phyloP scores from a whole-genome alignment of 2,113 vertebrate species.

The Garra rufa region DNA sequence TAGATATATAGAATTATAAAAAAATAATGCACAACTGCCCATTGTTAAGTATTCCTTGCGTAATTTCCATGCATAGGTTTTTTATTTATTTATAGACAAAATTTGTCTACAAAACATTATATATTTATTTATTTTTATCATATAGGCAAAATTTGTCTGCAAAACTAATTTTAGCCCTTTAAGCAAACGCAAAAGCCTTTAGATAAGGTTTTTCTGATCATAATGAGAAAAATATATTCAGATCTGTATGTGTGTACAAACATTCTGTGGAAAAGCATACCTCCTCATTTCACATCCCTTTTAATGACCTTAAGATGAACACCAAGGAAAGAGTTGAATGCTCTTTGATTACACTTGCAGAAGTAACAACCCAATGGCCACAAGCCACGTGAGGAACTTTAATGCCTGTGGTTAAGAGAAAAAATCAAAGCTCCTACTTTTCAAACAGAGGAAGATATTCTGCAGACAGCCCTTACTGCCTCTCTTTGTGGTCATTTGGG shows the following conservation, averaged over 20 bases:
- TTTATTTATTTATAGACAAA: neutral
- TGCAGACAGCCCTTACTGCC: slow-evolving; percentile 5
- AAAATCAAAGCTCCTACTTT: neutral
- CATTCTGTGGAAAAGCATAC: slow-evolving; percentile 19
- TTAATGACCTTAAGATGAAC: slow-evolving; percentile 15
- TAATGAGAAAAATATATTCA: neutral
- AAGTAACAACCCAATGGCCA: slow-evolving; percentile 20
- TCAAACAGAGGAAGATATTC: neutral
- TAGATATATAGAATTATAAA: no score
- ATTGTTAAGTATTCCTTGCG: no score
- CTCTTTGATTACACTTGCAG: slow-evolving; percentile 17
- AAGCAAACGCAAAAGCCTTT: neutral
- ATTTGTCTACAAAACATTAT: no score
- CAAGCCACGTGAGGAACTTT: slow-evolving; percentile 37
- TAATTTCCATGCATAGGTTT: no score
- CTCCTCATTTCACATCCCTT: slow-evolving; percentile 5
- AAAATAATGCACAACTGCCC: no score
- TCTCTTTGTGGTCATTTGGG: neutral
- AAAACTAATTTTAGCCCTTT: neutral
- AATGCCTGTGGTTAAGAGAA: neutral
- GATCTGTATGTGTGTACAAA: neutral
- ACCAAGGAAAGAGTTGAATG: neutral
- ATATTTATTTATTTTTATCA: no score
- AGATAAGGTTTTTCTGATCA: neutral
- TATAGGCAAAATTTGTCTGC: neutral